Conservation (phyloP, 1,140 invertebrate genomes). For the Brachionus manjavacas region DNA sequence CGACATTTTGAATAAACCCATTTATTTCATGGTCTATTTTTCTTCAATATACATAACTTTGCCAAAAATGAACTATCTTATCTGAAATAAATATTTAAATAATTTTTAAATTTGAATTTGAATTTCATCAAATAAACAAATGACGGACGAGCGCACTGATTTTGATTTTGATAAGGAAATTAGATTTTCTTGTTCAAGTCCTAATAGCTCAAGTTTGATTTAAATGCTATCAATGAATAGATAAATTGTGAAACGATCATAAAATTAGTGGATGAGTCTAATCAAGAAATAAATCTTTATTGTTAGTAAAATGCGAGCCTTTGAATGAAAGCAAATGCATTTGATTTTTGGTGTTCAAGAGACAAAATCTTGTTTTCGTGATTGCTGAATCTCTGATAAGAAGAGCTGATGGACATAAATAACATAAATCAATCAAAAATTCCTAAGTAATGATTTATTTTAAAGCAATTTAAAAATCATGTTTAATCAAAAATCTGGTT, state of each 20-base stretch:
- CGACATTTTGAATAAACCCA: no score
- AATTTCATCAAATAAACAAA: neutral
- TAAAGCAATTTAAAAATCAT: neutral
- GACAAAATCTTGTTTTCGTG: neutral
- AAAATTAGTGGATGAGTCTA: neutral
- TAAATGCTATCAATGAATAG: neutral
- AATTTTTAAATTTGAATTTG: neutral
- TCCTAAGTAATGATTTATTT: neutral
- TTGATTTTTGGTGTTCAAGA: neutral
- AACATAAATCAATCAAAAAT: neutral
- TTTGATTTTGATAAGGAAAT: slow-evolving; percentile 13
- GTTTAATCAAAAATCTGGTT: neutral
- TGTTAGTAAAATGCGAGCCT: neutral
- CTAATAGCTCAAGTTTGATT: neutral
- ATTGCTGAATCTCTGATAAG: neutral
- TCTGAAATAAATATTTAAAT: slow-evolving; percentile 21
- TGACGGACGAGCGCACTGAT: neutral
- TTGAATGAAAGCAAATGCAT: neutral
- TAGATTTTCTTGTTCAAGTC: neutral
- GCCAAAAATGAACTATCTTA: neutral
- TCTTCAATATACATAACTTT: neutral
- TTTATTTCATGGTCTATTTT: neutral
- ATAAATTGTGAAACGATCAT: neutral
- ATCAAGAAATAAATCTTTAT: slow-evolving; percentile 1
- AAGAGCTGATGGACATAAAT: neutral